Base-by-base conservation (phyloP, 2,797 vertebrate species). In the Catamblyrhynchus diadema region DNA sequence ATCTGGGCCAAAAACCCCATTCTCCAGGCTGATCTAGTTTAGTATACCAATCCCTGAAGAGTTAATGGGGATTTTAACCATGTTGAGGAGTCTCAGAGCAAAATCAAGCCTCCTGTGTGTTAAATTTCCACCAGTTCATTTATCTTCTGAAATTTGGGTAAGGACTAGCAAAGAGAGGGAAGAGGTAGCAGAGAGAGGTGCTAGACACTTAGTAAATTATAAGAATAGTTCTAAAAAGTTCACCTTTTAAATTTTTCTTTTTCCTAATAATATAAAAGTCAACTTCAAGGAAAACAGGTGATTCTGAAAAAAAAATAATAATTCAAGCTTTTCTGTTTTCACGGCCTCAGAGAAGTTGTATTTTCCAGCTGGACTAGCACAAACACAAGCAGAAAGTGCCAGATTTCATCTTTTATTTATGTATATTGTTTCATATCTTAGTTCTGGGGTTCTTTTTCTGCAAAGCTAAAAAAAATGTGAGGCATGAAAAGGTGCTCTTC, bases 391-490 rank as follows among this genome's bases (percentile, higher is more conserved):
- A 89, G 14, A 75, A 90, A 90, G n/a, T 89, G 48, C 28, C 57
- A 94, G 35, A 90, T 85, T 88, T 81, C 81, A 88, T 66, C 69
- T 74, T 97, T 95, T 93, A 73, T 65, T 94, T 79, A 50, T 28
- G 62, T 81, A 51, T 78, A 91, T 80, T 94, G 44, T 74, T 94
- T 81, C 17, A 27, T n/a, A 25, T 35, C 18, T 47, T 48, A 20
- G 61, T 67, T 85, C 45, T 19, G 24, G 25, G 17, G 4, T 7
- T 33, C 22, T 82, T 81, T 80, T 47, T 10, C 56, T 35, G 51
- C 7, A 72, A 79, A 47, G 7, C 21, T 86, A 66, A 82, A n/a
- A 64, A 64, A 80, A 28, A 81, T 12, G 0, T 0, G 10, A 54
- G 11, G 23, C 45, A 50, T 19, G 24, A 59, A 77, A 84, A 94